phyloP scores from a whole-genome alignment of 2,797 vertebrate species.

The Paratrypauchen microcephalus region DNA sequence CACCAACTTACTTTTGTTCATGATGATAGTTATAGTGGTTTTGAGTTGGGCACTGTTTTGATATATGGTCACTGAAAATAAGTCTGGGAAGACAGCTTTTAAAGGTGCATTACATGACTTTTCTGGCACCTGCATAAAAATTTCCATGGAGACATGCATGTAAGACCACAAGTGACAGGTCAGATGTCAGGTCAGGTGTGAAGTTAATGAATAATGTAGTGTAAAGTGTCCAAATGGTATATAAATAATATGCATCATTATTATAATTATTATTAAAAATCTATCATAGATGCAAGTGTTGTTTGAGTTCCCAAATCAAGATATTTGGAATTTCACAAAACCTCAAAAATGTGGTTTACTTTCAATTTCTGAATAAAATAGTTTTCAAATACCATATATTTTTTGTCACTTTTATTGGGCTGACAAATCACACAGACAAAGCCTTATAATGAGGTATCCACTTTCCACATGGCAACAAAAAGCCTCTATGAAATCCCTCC shows the following conservation, averaged over 20 bases:
- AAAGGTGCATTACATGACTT: too few relatives aligned
- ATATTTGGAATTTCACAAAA: background rate
- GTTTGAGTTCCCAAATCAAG: background rate
- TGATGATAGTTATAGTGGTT: constrained; percentile 33
- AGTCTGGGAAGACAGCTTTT: background rate
- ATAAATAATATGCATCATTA: too few relatives aligned
- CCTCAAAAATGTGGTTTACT: background rate
- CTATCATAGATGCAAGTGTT: background rate
- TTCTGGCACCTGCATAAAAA: too few relatives aligned
- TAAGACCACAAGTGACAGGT: too few relatives aligned
- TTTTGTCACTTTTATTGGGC: background rate
- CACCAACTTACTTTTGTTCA: constrained; percentile 35
- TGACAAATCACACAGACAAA: background rate
- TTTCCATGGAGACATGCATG: too few relatives aligned
- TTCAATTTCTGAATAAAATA: background rate
- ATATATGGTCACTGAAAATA: background rate
- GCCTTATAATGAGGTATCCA: background rate
- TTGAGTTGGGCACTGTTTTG: constrained; percentile 18
- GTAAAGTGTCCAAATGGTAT: background rate
- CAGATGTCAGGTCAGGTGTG: background rate
- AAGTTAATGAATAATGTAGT: background rate
- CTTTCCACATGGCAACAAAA: background rate
- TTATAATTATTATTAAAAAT: too few relatives aligned
- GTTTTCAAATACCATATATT: background rate
- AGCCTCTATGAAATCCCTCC: constrained; percentile 68